A percentile compares a stretch with the other conserved stretches of the same genome.
These are phyloP conservation scores for Drosophila malerkotliana DNA, from an alignment of 1,140 invertebrate genomes.

Conservation along the genomic window DNA sequence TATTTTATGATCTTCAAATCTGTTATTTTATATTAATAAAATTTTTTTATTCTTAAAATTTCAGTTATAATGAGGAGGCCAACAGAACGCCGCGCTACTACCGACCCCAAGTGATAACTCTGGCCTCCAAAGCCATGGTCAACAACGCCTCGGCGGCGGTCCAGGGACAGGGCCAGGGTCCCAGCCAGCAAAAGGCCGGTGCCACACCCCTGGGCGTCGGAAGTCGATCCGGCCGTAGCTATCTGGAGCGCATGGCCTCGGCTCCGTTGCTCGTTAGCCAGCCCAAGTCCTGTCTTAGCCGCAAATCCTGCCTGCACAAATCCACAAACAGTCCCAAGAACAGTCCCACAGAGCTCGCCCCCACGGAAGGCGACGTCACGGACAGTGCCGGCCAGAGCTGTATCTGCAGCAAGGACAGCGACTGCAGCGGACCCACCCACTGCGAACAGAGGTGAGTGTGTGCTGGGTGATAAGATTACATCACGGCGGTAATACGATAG, in stretches of 20 bases:
- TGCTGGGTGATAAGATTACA: constrained; percentile 36
- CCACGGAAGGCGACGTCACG: constrained; percentile 26
- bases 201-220: constrained; percentile 62
- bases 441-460: constrained; percentile 67
- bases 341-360: constrained; percentile 41
- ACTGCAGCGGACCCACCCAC: constrained; percentile 29
- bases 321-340: constrained; percentile 29
- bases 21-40: not conserved
- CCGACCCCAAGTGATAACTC: constrained; percentile 78
- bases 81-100: constrained; percentile 78
- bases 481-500: constrained; percentile 48
- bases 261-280: constrained; percentile 62
- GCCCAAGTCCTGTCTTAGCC: constrained; percentile 79
- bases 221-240: constrained; percentile 67
- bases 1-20: not conserved
- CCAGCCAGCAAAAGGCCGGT: constrained; percentile 54
- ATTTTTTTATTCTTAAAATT: constrained; percentile 28
- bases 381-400: constrained; percentile 32
- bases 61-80: constrained; percentile 78
- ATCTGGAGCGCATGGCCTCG: constrained; percentile 76
- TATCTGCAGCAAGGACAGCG: constrained; percentile 22
- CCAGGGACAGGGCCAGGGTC: constrained; percentile 42
- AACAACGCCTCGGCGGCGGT: constrained; percentile 72
- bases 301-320: constrained; percentile 77
- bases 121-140: constrained; percentile 82